Conservation (phyloP, 2,888 invertebrate species). For the Papilio demoleus region DNA sequence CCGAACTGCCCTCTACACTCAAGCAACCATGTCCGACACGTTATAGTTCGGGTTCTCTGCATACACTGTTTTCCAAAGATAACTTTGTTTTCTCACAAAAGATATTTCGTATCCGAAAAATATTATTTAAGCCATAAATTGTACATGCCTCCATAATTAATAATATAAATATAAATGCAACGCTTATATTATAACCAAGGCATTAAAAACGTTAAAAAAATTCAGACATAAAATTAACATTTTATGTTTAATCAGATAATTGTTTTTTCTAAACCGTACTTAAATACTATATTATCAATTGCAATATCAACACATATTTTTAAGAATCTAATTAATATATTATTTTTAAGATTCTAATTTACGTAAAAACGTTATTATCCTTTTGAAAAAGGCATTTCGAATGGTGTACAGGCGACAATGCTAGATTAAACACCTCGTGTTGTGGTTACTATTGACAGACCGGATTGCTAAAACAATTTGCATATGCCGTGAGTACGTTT, state of each 20-base stretch:
- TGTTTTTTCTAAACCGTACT: not conserved
- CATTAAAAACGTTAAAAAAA: too few species aligned
- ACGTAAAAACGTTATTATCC: too few species aligned
- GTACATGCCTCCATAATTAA: too few species aligned
- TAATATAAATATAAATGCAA: too few species aligned
- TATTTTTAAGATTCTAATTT: too few species aligned
- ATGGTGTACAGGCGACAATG: constrained; percentile 7
- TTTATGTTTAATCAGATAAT: not conserved
- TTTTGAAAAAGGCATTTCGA: not conserved
- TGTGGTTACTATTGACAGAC: constrained; percentile 57
- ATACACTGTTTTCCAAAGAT: constrained; percentile 32
- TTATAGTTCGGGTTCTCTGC: constrained; percentile 34
- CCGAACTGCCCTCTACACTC: constrained; percentile 35
- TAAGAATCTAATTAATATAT: too few species aligned
- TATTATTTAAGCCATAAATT: too few species aligned
- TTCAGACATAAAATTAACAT: too few species aligned
- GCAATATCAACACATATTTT: too few species aligned
- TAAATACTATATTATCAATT: too few species aligned
- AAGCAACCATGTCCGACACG: constrained; percentile 30
- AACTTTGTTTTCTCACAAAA: not conserved
- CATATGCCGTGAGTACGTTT: constrained; percentile 52
- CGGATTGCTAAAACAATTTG: constrained; percentile 55
- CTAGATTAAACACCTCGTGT: constrained; percentile 34
- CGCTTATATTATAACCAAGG: too few species aligned
- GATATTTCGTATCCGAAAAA: too few species aligned